Evolutionary conservation across 1,140 invertebrate species (phyloP).

Genomic region (Condylostylus longicornis): DNA sequence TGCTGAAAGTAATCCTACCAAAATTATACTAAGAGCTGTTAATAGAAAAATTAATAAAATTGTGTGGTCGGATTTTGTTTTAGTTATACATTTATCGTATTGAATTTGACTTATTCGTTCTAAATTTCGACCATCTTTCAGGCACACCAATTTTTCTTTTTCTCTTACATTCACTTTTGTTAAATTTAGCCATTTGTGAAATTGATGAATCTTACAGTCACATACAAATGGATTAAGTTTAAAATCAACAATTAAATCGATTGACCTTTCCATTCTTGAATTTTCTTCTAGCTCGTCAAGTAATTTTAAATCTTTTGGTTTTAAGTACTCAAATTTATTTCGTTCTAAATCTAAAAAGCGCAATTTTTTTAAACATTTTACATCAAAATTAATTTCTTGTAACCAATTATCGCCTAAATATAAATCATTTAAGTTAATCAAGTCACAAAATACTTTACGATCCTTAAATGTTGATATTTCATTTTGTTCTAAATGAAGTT

Average conservation of each 20-base stretch:
- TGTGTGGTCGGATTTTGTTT: slow-evolving; percentile 27
- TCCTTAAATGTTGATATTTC: slow-evolving; percentile 54
- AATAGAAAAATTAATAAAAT: slow-evolving; percentile 39
- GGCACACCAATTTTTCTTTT: slow-evolving; percentile 39
- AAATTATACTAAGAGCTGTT: slow-evolving; percentile 39
- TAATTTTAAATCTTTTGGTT: slow-evolving; percentile 38
- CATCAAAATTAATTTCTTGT: slow-evolving; percentile 47
- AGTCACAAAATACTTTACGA: slow-evolving; percentile 50
- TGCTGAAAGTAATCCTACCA: slow-evolving; percentile 38
- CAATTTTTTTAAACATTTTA: slow-evolving; percentile 49
- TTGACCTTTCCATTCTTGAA: slow-evolving; percentile 31
- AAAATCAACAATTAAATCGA: slow-evolving; percentile 48
- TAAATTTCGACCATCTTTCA: slow-evolving; percentile 21
- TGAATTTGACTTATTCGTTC: slow-evolving; percentile 31
- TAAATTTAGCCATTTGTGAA: slow-evolving; percentile 46
- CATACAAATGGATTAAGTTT: slow-evolving; percentile 52
- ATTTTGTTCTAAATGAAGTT: slow-evolving; percentile 65
- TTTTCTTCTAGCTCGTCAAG: slow-evolving; percentile 42
- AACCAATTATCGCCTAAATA: slow-evolving; percentile 53
- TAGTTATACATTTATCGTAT: slow-evolving; percentile 24
- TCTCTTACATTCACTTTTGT: slow-evolving; percentile 47
- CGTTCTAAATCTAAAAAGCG: slow-evolving; percentile 53
- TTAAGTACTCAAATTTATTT: slow-evolving; percentile 48
- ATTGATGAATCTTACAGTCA: slow-evolving; percentile 43
- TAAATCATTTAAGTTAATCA: slow-evolving; percentile 49